Base-by-base conservation (phyloP, 2,888 invertebrate genomes). In the Drosophila kanekoi region DNA sequence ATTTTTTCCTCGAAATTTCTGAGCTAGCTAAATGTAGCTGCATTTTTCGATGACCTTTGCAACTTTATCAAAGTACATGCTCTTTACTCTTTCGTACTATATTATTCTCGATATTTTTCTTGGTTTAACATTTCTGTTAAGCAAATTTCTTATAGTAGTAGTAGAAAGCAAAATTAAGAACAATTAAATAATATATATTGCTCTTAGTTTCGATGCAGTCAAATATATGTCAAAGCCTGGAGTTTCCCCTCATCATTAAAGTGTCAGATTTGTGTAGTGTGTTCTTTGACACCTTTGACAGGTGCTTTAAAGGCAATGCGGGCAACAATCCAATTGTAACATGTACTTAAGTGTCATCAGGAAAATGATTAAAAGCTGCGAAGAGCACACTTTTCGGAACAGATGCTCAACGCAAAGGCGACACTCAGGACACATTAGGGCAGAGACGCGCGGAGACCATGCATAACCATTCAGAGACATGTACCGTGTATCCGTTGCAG, bases 281-380 rank as follows among this genome's bases (percentile, higher is more conserved):
- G 48, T 59, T 63, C 65, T 69, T 41, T 48, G 47, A 64, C 72
- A 59, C 65, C 68, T 77, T 71, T 76, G 72, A 59, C 61, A 67
- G 66, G 64, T 66, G 70, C 66, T 54, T 67, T 70, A 62, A 60
- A 53, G 48, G 45, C 23, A 58, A 61, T 49, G 65, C 37, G 56
- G n/a, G 41, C 43, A n/a, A 35, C 40, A 49, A 74, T 81, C 79
- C 79, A 85, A 83, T 81, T 85, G 82, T 79, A 69, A 74, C 54
- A 63, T 69, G 69, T 62, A 49, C 56, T 59, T 41, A 54, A 75
- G 47, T 68, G 68, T 48, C 75, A 64, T 53, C 60, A 14, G 58
- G 37, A 41, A 63, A 72, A 72, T 64, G 63, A 52, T 68, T 48
- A 63, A 75, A 75, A 59, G 63, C 60, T 43, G 67, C 60, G 68